phyloP scores from a whole-genome alignment of 2,888 invertebrate species.

The Caenorhabditis virilis region DNA sequence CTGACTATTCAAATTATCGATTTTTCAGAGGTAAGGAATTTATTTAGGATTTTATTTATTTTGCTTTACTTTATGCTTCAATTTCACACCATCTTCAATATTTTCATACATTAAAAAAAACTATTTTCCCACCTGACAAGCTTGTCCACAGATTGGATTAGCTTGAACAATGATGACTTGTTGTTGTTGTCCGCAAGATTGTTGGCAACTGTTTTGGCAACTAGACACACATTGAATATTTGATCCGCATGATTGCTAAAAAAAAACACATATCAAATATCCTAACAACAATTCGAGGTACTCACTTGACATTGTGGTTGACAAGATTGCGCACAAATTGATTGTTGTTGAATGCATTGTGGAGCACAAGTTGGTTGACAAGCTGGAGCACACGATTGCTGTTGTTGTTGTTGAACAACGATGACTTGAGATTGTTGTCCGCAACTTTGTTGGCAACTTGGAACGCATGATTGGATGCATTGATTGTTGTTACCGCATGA shows the following conservation, averaged over 20 bases:
- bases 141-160: conserved; percentile 50
- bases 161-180: conserved; percentile 55
- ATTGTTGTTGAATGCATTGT: conserved; percentile 42
- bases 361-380: conserved; percentile 47
- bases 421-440: conserved; percentile 41
- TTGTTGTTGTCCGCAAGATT: conserved; percentile 51
- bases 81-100: neutral
- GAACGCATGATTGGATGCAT: conserved; percentile 61
- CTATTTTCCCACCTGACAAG: conserved; percentile 54
- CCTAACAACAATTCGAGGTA: neutral
- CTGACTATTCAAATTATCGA: too few species aligned
- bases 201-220: conserved; percentile 50
- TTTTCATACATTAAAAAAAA: neutral
- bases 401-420: conserved; percentile 39
- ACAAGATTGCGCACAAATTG: conserved; percentile 49
- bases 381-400: conserved; percentile 29
- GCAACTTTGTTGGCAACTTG: conserved; percentile 58
- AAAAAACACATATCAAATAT: neutral
- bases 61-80: neutral
- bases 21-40: too few species aligned
- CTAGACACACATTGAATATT: conserved; percentile 38
- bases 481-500: conserved; percentile 58
- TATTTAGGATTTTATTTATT: neutral
- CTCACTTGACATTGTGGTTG: conserved; percentile 43
- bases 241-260: conserved; percentile 36